Evolutionary conservation across 53 echinoderm and acorn worm genomes (phyloP).

Genomic region (Paracentrotus lividus): DNA sequence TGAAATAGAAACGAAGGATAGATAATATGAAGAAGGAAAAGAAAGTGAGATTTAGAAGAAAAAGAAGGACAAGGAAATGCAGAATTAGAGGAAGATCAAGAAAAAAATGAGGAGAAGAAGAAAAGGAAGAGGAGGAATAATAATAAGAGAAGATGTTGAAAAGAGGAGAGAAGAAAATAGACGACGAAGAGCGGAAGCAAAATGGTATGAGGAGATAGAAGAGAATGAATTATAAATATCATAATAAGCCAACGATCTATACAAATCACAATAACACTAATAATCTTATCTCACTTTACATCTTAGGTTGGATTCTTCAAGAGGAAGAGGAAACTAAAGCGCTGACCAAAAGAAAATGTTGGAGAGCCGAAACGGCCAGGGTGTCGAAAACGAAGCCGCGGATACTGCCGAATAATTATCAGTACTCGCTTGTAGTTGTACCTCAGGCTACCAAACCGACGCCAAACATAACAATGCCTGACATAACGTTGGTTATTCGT

Average conservation of each 20-base stretch:
- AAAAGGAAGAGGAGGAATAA: neutral
- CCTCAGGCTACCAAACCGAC: too few species aligned
- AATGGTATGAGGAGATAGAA: too few species aligned
- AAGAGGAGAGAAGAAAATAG: neutral
- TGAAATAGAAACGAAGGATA: neutral
- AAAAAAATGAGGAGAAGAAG: neutral
- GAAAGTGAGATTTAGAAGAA: too few species aligned
- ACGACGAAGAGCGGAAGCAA: neutral
- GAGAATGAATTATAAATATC: neutral
- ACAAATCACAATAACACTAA: neutral
- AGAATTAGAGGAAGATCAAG: neutral
- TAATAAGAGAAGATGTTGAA: neutral
- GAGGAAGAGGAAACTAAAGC: constrained; percentile 1
- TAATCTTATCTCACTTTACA: neutral
- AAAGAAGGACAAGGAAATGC: neutral
- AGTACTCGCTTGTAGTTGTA: constrained; percentile 17
- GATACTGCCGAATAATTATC: neutral
- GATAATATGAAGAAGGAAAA: neutral
- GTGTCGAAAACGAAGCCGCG: neutral
- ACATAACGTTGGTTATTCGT: too few species aligned
- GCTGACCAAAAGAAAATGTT: constrained; percentile 1
- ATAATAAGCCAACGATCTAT: neutral
- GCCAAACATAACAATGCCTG: too few species aligned
- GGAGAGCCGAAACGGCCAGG: neutral
- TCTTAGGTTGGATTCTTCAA: constrained; percentile 14